Percentiles rank a stretch among this genome's conserved stretches.
phyloP scores from a whole-genome alignment of 2,113 vertebrate genomes.

The Gymnocephalus cernua region DNA sequence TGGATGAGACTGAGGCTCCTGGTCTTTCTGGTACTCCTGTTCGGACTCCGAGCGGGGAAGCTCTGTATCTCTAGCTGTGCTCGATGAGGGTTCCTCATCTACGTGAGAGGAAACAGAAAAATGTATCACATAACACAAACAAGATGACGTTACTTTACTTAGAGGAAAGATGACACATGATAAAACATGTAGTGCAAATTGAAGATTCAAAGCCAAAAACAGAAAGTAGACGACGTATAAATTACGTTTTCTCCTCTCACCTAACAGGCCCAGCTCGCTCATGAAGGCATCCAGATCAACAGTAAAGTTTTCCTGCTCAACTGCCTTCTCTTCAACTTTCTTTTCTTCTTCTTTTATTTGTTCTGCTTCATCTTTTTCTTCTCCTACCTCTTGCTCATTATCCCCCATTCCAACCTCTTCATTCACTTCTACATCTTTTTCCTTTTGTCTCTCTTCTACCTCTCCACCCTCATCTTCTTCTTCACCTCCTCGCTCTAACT shows the following conservation, averaged over 20 bases:
- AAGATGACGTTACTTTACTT: neutral
- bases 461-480: constrained; percentile 5
- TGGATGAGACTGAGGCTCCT: constrained; percentile 27
- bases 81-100: constrained; percentile 60
- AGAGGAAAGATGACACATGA: neutral
- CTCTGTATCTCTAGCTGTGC: constrained; percentile 26
- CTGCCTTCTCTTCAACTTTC: constrained; percentile 7
- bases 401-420: neutral
- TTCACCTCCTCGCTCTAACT: neutral
- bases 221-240: neutral
- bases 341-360: constrained; percentile 21
- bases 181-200: neutral
- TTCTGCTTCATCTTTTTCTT: constrained; percentile 25
- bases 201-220: neutral
- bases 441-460: constrained; percentile 11
- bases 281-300: constrained; percentile 76
- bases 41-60: constrained; percentile 49
- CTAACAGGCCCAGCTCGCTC: constrained; percentile 67
- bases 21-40: constrained; percentile 42
- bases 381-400: neutral
- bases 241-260: constrained; percentile 49
- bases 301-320: constrained; percentile 11
- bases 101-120: constrained; percentile 22
- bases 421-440: neutral
- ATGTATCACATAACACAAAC: neutral